Evolutionary conservation across 2,797 vertebrate genomes (phyloP), one percentile per base, ranked within the genome.

Genomic region (Poecilia velifera): DNA sequence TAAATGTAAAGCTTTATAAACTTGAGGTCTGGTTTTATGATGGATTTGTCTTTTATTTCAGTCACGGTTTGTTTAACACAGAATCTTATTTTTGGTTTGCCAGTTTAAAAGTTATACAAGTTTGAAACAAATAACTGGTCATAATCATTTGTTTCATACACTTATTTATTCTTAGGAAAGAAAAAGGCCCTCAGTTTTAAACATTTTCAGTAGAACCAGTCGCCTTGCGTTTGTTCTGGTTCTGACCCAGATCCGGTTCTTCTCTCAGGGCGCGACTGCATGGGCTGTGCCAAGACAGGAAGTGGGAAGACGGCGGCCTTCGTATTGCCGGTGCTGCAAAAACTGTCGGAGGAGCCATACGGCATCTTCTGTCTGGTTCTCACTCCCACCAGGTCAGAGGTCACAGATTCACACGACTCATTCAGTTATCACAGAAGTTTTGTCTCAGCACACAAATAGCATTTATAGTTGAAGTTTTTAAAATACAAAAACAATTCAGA

Each of bases 231-330:
- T 39, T 22, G 18, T 10, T 4, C 31, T 36, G 34, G 14, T 36
- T 34, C 16, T 66, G 41, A 72, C 3, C 6, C 31, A 45, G 53
- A 76, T 3, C 39, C 34, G 10, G 31, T 77, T 76, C 5, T 10
- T 18, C 0, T 13, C 71, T 95, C 80, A 99, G 98, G 98, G 74
- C 96, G 96, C 0, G 98, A 99, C 90, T 98, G 98, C 86, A 82
- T 99, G 96, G 98, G 97, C 73, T 99, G 98, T 75, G 97, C 98
- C 25, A 97, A 99, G 90, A 99, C 98, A 0, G 98, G 98, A 85
- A 99, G 98, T 14, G 98, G 98, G 9, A 99, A 99, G 89, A 99
- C 98, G 0, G 98, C 98, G 0, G 98, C 98, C 0, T 99, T 99
- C 74, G 98, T 99, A 71, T 93, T 99, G 8, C 98, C 98, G 0